phyloP scores from a whole-genome alignment of 2,888 invertebrate species.

The Lepidochitona cinerea region DNA sequence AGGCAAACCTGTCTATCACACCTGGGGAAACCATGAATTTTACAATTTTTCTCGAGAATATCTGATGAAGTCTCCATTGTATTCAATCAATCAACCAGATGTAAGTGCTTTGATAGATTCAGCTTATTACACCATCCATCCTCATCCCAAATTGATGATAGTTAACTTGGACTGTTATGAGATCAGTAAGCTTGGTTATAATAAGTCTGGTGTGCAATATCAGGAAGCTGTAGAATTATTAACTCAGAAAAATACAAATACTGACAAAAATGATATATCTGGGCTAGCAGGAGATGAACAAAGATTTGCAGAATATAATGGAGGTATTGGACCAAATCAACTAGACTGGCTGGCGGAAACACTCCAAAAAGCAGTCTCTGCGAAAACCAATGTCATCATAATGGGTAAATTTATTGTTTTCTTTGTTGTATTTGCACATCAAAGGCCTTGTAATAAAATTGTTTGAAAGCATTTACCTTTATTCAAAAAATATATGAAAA shows the following conservation, averaged over 20 bases:
- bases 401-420: constrained; percentile 56
- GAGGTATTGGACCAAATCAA: constrained; percentile 66
- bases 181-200: constrained; percentile 61
- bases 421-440: too few relatives aligned
- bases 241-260: constrained; percentile 54
- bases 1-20: constrained; percentile 50
- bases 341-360: constrained; percentile 64
- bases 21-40: constrained; percentile 71
- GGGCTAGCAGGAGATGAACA: constrained; percentile 51
- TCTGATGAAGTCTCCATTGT: constrained; percentile 44
- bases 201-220: constrained; percentile 40
- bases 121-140: constrained; percentile 61
- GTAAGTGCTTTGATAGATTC: constrained; percentile 16
- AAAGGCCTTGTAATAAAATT: too few relatives aligned
- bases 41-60: constrained; percentile 66
- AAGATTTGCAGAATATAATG: constrained; percentile 68
- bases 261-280: constrained; percentile 54
- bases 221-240: constrained; percentile 50
- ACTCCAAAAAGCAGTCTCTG: constrained; percentile 51
- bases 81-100: constrained; percentile 23
- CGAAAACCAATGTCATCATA: constrained; percentile 65
- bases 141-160: constrained; percentile 52
- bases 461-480: too few relatives aligned
- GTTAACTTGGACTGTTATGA: constrained; percentile 69
- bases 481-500: too few relatives aligned